Percentiles rank a stretch among this genome's conserved stretches.
These are phyloP conservation scores for Leptogaster cylindrica DNA, from an alignment of 2,888 invertebrate genomes.

Conservation along the genomic window DNA sequence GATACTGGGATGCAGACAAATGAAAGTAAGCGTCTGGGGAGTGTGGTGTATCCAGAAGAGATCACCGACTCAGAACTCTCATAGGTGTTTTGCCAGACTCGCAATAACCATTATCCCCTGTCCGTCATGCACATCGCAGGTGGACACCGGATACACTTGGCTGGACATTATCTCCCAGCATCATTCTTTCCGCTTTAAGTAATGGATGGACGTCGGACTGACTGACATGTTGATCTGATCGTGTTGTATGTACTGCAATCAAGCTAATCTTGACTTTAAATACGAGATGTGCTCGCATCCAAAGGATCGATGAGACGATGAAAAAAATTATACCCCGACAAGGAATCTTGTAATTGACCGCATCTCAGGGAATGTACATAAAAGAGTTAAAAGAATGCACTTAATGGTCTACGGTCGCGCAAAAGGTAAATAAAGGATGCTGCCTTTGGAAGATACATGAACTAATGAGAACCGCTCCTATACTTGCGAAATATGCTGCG, in stretches of 20 bases:
- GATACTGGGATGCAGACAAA: constrained; percentile 19
- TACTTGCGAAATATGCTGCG: no score
- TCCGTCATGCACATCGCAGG: constrained; percentile 3
- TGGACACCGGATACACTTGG: constrained; percentile 25
- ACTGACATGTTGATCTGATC: constrained; percentile 21
- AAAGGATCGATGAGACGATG: neutral
- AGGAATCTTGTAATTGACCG: constrained; percentile 36
- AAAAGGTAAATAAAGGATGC: constrained; percentile 27
- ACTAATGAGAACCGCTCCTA: no score
- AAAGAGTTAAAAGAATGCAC: constrained; percentile 24
- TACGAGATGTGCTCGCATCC: neutral
- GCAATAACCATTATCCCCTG: neutral
- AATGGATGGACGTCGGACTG: constrained; percentile 18
- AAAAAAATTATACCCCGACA: neutral
- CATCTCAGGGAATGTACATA: constrained; percentile 25
- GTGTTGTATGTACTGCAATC: constrained; percentile 13
- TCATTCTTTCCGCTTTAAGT: constrained; percentile 9
- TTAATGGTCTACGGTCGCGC: constrained; percentile 8
- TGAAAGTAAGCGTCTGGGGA: constrained; percentile 25
- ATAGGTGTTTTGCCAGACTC: constrained; percentile 11
- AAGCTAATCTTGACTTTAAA: neutral
- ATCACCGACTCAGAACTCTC: neutral
- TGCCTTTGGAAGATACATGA: no score
- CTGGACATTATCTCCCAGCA: neutral
- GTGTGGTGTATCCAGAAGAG: neutral